Evolutionary conservation across 2,113 vertebrate species (phyloP).

Genomic region (Hippocampus comes): DNA sequence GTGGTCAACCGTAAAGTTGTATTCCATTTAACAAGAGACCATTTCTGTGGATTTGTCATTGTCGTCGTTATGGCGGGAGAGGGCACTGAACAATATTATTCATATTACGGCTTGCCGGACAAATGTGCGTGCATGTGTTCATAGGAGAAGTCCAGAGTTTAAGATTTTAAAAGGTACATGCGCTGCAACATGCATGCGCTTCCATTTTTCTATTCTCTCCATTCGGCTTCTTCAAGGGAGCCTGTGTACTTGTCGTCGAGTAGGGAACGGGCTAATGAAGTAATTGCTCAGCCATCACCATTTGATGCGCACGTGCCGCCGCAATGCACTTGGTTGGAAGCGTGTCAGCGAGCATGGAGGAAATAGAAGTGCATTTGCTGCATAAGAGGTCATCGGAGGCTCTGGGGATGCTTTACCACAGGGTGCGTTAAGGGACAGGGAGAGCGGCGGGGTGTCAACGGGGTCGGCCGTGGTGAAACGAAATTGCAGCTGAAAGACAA

Average conservation of each 20-base stretch:
- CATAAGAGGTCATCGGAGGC: constrained; percentile 30
- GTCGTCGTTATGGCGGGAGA: no score
- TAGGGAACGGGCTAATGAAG: constrained; percentile 65
- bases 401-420: constrained; percentile 12
- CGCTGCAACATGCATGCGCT: neutral
- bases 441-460: constrained; percentile 11
- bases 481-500: constrained; percentile 60
- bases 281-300: constrained; percentile 70
- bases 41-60: no score
- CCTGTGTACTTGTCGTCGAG: constrained; percentile 36
- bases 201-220: neutral
- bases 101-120: no score
- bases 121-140: neutral
- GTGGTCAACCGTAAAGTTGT: no score
- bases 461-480: constrained; percentile 30
- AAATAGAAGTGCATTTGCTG: constrained; percentile 20
- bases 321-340: constrained; percentile 58
- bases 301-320: constrained; percentile 48
- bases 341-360: constrained; percentile 33
- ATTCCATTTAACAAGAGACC: no score
- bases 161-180: neutral
- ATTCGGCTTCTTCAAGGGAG: neutral
- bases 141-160: neutral
- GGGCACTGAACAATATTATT: no score
- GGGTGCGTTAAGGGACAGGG: constrained; percentile 16